A percentile compares a stretch with the other conserved stretches of the same genome.
Conservation (phyloP, 2,888 invertebrate species). For the Megastigmus dorsalis region DNA sequence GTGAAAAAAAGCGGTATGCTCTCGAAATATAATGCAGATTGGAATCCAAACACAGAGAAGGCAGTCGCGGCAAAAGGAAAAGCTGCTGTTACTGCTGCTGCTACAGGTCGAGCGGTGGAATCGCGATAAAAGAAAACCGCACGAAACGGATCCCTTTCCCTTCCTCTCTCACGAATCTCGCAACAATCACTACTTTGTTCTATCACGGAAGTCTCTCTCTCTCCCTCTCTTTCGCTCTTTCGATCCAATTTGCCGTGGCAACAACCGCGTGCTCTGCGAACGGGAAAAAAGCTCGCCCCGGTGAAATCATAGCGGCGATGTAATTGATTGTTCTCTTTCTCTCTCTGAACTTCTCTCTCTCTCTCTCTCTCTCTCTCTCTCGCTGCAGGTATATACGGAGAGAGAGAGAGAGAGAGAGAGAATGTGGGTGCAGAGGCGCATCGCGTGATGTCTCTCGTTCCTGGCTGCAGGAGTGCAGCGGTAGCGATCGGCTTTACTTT, state of each 20-base stretch:
- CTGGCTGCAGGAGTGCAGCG: background rate
- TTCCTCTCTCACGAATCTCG: slow-evolving; percentile 5
- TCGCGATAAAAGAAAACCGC: slow-evolving; percentile 23
- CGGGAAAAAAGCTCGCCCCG: background rate
- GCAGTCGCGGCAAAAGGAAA: background rate
- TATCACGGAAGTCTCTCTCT: slow-evolving; percentile 25
- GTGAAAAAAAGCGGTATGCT: background rate
- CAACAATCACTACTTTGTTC: slow-evolving; percentile 35
- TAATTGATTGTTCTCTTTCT: slow-evolving; percentile 64
- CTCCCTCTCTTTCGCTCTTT: background rate
- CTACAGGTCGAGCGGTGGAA: background rate
- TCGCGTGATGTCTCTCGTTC: slow-evolving; percentile 12
- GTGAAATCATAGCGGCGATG: slow-evolving; percentile 49
- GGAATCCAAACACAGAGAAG: background rate
- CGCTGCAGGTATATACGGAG: no score
- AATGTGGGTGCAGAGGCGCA: background rate
- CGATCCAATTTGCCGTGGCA: slow-evolving; percentile 42
- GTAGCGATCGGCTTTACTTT: slow-evolving; percentile 15
- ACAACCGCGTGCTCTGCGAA: slow-evolving; percentile 5
- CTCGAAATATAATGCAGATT: background rate
- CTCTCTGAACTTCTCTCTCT: no score
- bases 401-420: no score
- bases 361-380: no score
- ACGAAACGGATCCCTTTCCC: slow-evolving; percentile 6
- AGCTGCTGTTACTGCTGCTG: no score